Conservation (phyloP, 2,888 invertebrate genomes). For the Psylliodes chrysocephalus region DNA sequence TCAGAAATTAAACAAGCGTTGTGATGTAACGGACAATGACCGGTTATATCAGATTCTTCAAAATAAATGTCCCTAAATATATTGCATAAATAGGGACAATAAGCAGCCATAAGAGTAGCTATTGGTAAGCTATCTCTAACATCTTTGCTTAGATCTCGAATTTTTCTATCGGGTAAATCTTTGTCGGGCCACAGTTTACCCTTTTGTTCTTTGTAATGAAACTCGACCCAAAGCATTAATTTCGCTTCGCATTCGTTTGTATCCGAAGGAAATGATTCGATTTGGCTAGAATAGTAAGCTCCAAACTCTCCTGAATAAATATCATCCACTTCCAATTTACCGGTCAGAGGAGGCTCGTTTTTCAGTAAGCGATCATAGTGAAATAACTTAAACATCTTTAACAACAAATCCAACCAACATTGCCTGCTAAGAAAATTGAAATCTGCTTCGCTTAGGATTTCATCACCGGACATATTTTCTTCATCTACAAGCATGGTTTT, state of each 20-base stretch:
- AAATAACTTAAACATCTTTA: conserved; percentile 72
- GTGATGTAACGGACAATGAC: conserved; percentile 65
- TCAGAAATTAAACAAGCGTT: conserved; percentile 65
- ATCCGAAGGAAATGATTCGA: conserved; percentile 19
- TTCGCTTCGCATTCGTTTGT: conserved; percentile 52
- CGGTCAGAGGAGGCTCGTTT: background rate
- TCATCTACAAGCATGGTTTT: conserved; percentile 36
- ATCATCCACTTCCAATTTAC: background rate
- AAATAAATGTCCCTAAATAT: conserved; percentile 65
- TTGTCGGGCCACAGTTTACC: conserved; percentile 63
- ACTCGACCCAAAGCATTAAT: conserved; percentile 63
- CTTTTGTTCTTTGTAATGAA: conserved; percentile 60
- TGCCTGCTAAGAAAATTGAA: conserved; percentile 59
- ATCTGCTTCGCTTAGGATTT: conserved; percentile 35
- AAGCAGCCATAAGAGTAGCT: conserved; percentile 67
- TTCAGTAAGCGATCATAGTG: conserved; percentile 62
- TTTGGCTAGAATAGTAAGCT: conserved; percentile 32
- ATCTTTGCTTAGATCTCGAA: conserved; percentile 66
- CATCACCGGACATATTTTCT: conserved; percentile 12
- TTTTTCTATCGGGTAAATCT: conserved; percentile 54
- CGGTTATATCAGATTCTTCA: conserved; percentile 53
- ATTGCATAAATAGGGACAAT: conserved; percentile 69
- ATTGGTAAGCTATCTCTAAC: conserved; percentile 69
- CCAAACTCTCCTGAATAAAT: conserved; percentile 50
- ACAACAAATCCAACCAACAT: conserved; percentile 71